phyloP scores from a whole-genome alignment of 2,113 vertebrate species.

The Rhombomys opimus region DNA sequence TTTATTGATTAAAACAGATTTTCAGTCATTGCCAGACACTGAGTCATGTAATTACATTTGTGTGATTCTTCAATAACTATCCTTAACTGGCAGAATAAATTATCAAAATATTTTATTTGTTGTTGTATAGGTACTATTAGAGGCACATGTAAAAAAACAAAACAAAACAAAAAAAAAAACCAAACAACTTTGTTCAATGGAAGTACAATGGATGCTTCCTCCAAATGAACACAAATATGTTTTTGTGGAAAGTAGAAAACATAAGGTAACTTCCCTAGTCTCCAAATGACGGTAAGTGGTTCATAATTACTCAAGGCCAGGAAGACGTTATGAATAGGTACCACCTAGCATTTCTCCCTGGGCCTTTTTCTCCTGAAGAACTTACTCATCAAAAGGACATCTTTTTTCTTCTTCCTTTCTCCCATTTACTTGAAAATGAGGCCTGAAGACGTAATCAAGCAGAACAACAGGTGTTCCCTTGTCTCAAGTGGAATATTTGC shows the following conservation, averaged over 20 bases:
- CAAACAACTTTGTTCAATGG: neutral
- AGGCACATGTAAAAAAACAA: neutral
- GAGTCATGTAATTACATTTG: neutral
- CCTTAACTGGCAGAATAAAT: neutral
- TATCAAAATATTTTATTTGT: neutral
- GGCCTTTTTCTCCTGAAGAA: neutral
- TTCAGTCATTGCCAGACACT: neutral
- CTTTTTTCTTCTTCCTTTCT: conserved; percentile 53
- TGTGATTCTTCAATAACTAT: neutral
- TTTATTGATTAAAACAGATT: neutral
- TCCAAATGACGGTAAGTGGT: neutral
- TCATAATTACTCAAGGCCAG: conserved; percentile 16
- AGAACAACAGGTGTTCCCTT: conserved; percentile 68
- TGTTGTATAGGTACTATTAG: neutral
- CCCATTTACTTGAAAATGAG: conserved; percentile 50
- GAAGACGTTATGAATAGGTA: neutral
- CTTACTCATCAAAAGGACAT: conserved; percentile 47
- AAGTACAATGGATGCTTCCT: neutral
- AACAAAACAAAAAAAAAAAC: neutral
- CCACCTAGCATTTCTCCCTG: neutral
- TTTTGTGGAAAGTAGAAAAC: neutral
- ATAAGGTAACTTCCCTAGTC: neutral
- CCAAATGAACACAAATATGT: neutral
- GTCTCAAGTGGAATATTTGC: conserved; percentile 74
- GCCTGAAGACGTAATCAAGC: conserved; percentile 67